Percentiles rank a stretch among this genome's conserved stretches.
phyloP scores from a whole-genome alignment of 2,113 vertebrate genomes.

The Reinhardtius hippoglossoides region DNA sequence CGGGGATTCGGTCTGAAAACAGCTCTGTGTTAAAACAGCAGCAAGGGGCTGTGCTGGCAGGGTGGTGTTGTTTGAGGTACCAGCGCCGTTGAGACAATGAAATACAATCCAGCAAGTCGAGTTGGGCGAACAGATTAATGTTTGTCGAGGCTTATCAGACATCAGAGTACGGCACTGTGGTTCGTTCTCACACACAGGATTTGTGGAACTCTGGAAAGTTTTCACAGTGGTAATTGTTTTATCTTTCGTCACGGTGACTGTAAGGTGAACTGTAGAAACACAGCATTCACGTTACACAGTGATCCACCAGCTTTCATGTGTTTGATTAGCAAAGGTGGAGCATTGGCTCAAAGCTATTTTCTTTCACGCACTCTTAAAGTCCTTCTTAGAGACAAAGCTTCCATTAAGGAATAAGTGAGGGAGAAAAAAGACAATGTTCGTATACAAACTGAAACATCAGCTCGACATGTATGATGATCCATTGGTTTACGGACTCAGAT shows the following conservation, averaged over 20 bases:
- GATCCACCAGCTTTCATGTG: not conserved
- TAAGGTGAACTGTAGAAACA: not conserved
- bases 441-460: not conserved
- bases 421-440: not conserved
- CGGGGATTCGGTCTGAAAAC: not conserved
- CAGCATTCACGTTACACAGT: not conserved
- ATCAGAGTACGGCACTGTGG: not conserved
- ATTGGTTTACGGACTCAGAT: not conserved
- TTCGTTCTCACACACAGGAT: not conserved
- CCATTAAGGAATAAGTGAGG: not conserved
- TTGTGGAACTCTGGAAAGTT: not conserved
- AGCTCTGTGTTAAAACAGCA: constrained; percentile 1
- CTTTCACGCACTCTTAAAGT: not conserved
- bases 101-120: not conserved
- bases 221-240: not conserved
- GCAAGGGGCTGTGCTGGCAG: not conserved
- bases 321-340: not conserved
- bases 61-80: not conserved
- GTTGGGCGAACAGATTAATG: not conserved
- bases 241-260: not conserved
- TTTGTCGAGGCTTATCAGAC: not conserved
- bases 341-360: not conserved
- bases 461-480: not conserved
- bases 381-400: not conserved
- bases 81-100: not conserved